A percentile compares a stretch with the other conserved stretches of the same genome.
phyloP scores from a whole-genome alignment of 53 echinoderm and acorn worm species.

The Luidia sarsii region DNA sequence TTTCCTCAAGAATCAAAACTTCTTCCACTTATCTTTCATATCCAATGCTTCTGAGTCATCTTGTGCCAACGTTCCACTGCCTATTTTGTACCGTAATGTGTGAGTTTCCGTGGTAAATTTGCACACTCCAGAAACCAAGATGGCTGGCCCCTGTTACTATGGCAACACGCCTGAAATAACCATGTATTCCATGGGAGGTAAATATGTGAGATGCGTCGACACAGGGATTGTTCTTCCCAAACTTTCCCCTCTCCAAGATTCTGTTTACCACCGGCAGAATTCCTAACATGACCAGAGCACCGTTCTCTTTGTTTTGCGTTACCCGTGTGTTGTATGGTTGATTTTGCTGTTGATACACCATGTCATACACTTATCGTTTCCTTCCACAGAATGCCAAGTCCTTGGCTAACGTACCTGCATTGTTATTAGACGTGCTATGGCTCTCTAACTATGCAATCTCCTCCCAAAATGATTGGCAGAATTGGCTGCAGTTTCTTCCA shows the following conservation, averaged over 20 bases:
- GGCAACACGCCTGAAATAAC: constrained; percentile 45
- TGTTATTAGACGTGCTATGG: too few species aligned
- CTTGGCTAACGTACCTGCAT: too few species aligned
- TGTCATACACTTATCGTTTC: too few species aligned
- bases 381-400: too few species aligned
- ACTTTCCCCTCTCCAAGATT: neutral
- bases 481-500: too few species aligned
- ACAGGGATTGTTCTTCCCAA: neutral
- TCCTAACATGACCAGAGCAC: neutral
- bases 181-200: constrained; percentile 45
- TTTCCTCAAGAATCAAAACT: too few species aligned
- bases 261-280: neutral
- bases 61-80: neutral
- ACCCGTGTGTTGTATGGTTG: neutral
- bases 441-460: too few species aligned
- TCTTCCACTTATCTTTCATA: too few species aligned
- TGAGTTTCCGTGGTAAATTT: constrained; percentile 52
- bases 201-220: constrained; percentile 17
- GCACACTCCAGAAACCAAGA: constrained; percentile 52
- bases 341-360: neutral
- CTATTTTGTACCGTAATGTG: constrained; percentile 3
- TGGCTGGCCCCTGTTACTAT: constrained; percentile 41
- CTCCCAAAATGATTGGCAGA: too few species aligned
- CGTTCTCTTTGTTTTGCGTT: neutral
- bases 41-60: too few species aligned